Conservation (phyloP, 2,888 invertebrate species). For the Xestobium rufovillosum region DNA sequence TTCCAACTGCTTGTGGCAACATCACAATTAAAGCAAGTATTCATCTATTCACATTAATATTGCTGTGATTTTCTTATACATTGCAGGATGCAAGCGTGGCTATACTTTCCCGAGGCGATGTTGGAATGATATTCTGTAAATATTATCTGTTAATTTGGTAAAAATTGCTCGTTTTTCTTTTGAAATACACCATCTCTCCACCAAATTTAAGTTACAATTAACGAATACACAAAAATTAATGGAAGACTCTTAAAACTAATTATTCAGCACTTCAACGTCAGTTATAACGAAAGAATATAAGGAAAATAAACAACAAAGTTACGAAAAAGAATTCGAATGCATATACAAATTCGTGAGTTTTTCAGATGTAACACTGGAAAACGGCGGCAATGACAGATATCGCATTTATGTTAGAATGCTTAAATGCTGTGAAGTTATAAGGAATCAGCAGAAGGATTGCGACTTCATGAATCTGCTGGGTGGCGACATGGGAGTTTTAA, state of each 20-base stretch:
- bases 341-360: too few species aligned
- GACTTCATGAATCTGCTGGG: conserved; percentile 37
- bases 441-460: conserved; percentile 30
- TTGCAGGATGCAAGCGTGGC: conserved; percentile 31
- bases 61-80: too few species aligned
- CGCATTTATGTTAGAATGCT: conserved; percentile 32
- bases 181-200: too few species aligned
- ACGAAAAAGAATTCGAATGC: too few species aligned
- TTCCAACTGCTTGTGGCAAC: conserved; percentile 20
- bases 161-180: too few species aligned
- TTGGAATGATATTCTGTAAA: conserved; percentile 35
- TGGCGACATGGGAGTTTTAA: conserved; percentile 36
- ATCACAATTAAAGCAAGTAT: conserved; percentile 24
- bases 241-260: too few species aligned
- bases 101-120: conserved; percentile 28
- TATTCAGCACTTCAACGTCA: too few species aligned
- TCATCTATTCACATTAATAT: neutral
- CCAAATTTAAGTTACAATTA: too few species aligned
- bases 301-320: too few species aligned
- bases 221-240: too few species aligned
- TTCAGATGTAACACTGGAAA: neutral
- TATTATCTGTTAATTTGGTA: too few species aligned
- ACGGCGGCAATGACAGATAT: neutral
- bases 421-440: conserved; percentile 34
- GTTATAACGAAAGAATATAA: too few species aligned